Evolutionary conservation across 2,888 invertebrate species (phyloP).

Genomic region (Lutraria lutraria): DNA sequence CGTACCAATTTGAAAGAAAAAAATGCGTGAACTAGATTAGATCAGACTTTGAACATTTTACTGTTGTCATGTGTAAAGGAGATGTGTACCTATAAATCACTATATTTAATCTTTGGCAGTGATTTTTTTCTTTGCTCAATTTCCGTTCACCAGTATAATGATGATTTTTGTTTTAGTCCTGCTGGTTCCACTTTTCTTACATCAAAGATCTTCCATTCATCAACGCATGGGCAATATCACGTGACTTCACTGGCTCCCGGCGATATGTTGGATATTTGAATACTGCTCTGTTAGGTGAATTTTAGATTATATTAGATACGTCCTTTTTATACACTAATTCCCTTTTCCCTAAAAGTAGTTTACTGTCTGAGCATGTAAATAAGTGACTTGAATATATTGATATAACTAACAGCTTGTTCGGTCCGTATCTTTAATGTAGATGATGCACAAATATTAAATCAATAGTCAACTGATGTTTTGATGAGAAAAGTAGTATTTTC

Average conservation of each 20-base stretch:
- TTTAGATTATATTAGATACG: too few species aligned
- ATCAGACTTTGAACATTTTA: too few species aligned
- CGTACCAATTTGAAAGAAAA: too few species aligned
- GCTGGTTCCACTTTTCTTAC: background rate
- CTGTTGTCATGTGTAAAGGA: too few species aligned
- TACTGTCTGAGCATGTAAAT: background rate
- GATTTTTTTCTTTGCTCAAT: too few species aligned
- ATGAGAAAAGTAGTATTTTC: too few species aligned
- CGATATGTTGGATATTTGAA: background rate
- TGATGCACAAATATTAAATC: background rate
- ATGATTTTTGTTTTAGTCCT: background rate
- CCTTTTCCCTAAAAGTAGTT: background rate
- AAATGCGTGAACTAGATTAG: too few species aligned
- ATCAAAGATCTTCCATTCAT: background rate
- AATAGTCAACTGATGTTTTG: background rate
- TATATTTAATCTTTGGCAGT: too few species aligned
- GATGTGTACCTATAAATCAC: too few species aligned
- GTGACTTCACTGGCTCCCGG: background rate
- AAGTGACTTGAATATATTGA: background rate
- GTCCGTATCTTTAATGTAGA: background rate
- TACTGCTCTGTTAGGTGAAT: constrained; percentile 2
- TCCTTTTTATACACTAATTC: too few species aligned
- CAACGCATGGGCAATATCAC: background rate
- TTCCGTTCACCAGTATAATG: too few species aligned
- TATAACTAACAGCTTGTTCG: background rate